Evolutionary conservation across 2,888 invertebrate genomes (phyloP).

Genomic region (Synanthedon tipuliformis): DNA sequence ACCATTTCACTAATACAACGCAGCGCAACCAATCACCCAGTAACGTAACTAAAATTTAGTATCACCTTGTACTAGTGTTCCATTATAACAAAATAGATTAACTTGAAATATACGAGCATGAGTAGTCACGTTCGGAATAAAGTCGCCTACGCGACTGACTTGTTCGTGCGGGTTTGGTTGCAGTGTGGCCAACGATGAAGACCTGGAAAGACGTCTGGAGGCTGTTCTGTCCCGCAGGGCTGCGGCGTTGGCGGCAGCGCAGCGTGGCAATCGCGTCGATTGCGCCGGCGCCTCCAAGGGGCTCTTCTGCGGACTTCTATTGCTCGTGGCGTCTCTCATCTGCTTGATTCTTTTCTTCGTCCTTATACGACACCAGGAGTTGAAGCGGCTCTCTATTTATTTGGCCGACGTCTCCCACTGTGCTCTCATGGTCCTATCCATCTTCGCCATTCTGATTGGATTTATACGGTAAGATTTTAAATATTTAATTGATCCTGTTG

Average conservation of each 20-base stretch:
- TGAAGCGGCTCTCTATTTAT: constrained; percentile 88
- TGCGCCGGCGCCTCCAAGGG: constrained; percentile 96
- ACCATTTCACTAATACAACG: not conserved
- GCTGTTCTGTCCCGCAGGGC: constrained; percentile 89
- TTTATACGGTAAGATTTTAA: constrained; percentile 79
- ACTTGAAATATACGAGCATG: not conserved
- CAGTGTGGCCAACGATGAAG: constrained; percentile 78
- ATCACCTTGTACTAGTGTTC: not conserved
- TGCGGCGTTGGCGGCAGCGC: constrained; percentile 86
- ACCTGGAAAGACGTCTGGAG: constrained; percentile 88
- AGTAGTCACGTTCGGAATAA: not conserved
- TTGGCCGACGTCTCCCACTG: constrained; percentile 93
- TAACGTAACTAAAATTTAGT: not conserved
- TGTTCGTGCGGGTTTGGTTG: constrained; percentile 58
- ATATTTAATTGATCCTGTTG: no score
- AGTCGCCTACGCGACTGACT: constrained; percentile 26
- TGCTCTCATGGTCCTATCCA: constrained; percentile 86
- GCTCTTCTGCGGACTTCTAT: constrained; percentile 89
- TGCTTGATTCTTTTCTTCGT: constrained; percentile 97
- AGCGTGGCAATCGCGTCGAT: constrained; percentile 87
- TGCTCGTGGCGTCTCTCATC: constrained; percentile 90
- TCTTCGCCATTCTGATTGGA: constrained; percentile 90
- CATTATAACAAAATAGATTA: not conserved
- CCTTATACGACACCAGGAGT: constrained; percentile 85
- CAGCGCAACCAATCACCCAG: not conserved